phyloP scores from a whole-genome alignment of 2,113 vertebrate genomes.

The Alligator mississippiensis region DNA sequence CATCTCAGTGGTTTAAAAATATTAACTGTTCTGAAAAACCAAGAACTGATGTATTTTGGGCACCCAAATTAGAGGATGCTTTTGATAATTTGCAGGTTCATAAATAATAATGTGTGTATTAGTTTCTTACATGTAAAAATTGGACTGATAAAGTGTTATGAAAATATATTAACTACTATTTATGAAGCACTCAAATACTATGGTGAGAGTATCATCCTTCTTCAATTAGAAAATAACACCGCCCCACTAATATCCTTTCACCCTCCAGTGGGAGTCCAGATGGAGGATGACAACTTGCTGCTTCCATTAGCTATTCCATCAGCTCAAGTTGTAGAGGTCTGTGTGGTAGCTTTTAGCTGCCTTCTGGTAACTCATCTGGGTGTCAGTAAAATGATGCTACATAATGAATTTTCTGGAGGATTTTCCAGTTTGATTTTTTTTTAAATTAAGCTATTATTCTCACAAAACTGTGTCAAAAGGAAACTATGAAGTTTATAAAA shows the following conservation, averaged over 20 bases:
- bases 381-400: too few relatives aligned
- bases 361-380: neutral
- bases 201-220: neutral
- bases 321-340: neutral
- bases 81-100: neutral
- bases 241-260: neutral
- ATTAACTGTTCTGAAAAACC: neutral
- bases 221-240: neutral
- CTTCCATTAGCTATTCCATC: neutral
- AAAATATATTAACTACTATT: neutral
- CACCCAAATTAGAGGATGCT: neutral
- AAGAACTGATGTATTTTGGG: neutral
- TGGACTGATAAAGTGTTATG: neutral
- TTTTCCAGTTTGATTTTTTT: too few relatives aligned
- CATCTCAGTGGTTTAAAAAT: fast-evolving
- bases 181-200: neutral
- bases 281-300: neutral
- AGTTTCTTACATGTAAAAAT: neutral
- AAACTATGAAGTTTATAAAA: neutral
- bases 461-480: neutral
- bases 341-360: neutral
- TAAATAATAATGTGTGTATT: neutral
- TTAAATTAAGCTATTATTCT: too few relatives aligned
- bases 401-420: fast-evolving
- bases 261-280: fast-evolving